A percentile compares a stretch with the other conserved stretches of the same genome.
Conservation (phyloP, 2,113 vertebrate genomes). For the Podarcis cretensis region DNA sequence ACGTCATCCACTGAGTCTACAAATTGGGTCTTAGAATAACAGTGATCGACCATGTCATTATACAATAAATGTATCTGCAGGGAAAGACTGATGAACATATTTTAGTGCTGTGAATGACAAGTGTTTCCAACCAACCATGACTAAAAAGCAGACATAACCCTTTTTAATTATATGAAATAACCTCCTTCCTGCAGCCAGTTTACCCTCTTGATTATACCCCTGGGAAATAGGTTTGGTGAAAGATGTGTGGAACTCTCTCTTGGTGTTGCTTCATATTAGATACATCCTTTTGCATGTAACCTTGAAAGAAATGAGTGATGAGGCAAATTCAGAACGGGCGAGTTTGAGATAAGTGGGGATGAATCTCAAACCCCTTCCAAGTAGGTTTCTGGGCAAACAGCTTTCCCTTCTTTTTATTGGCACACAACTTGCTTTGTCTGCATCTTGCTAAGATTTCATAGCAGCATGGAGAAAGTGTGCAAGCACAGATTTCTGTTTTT, state of each 20-base stretch:
- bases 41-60: conserved; percentile 15
- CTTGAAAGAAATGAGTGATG: not conserved
- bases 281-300: not conserved
- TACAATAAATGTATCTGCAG: not conserved
- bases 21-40: not conserved
- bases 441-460: too few species aligned
- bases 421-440: too few species aligned
- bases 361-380: not conserved
- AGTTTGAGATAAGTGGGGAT: not conserved
- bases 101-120: conserved; percentile 35
- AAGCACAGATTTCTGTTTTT: too few species aligned
- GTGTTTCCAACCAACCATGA: not conserved
- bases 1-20: not conserved
- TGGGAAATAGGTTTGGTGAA: conserved; percentile 15
- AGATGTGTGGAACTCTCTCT: not conserved
- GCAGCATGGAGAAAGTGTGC: too few species aligned
- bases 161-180: conserved; percentile 27
- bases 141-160: conserved; percentile 9
- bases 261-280: not conserved
- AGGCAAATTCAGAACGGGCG: not conserved
- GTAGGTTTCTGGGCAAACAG: too few species aligned
- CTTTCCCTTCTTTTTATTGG: too few species aligned
- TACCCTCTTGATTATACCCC: conserved; percentile 18
- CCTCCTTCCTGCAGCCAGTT: conserved; percentile 5
- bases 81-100: not conserved